Evolutionary conservation across 2,888 invertebrate species (phyloP), one percentile per base, ranked within the genome.

Genomic region (Sycophila texana): DNA sequence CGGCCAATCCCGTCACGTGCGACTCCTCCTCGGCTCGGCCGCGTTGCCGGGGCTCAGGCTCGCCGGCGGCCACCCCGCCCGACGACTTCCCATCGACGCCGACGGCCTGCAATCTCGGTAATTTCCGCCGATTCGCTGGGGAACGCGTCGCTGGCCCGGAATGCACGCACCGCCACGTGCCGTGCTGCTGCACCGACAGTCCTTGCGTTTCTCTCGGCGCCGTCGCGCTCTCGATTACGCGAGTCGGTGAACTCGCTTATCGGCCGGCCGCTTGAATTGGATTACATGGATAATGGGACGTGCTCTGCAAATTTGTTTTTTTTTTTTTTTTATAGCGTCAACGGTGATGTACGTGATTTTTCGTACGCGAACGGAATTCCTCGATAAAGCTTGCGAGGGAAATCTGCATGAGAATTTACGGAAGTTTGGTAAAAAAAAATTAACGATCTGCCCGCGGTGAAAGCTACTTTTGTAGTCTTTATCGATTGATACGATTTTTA

Each of bases 241-340:
- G 83, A 84, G 82, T 47, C 77, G 79, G 84, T 87, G 86, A 87
- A 87, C 84, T 85, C 84, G 85, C 83, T 88, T 87, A 88, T 85
- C 85, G 81, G 70, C 51, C 63, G 16, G 55, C 60, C 26, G 13
- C 47, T 20, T 65, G 63, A 57, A 75, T 39, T 30, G 73, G 67
- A 67, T 78, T 39, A 10, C 10, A 10, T 39, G 18, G 26, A 30
- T 70, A 57, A 57, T 70, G 39, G 39, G 39, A 0, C 10, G 39
- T 39, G 39, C 39, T 39, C 39, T 39, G 39, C 10, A 10, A 26
- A 26, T 26, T 26, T 26, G 1, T 26, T 2, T 26, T 26, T 26
- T 26, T 2, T 26, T 26, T 49, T n/a, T 65, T 65, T 47, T 39
- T 13, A 39, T n/a, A 10, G 49, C 12, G 47, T 30, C 26, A 63